A percentile compares a stretch with the other conserved stretches of the same genome.
Conservation (phyloP, 2,113 vertebrate species). For the Camelus dromedarius region DNA sequence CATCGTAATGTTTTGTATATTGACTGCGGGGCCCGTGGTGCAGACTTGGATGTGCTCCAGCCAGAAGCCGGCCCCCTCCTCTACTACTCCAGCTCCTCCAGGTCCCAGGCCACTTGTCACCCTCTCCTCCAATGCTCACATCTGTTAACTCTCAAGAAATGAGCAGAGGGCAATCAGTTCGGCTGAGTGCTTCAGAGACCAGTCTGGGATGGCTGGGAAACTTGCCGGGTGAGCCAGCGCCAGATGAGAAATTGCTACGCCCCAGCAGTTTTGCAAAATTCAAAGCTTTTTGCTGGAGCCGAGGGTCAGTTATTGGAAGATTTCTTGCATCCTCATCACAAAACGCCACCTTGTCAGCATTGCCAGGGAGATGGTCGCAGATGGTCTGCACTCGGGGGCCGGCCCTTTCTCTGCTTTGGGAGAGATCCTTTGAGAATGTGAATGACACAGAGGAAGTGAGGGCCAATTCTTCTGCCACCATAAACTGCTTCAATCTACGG, state of each 20-base stretch:
- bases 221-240: neutral
- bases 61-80: neutral
- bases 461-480: neutral
- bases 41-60: fast-evolving
- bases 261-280: neutral
- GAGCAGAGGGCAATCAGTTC: neutral
- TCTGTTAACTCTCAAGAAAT: neutral
- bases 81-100: neutral
- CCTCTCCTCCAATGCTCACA: neutral
- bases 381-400: fast-evolving
- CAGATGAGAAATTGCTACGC: neutral
- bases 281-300: neutral
- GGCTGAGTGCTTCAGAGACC: neutral
- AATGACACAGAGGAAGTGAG: neutral
- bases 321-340: conserved; percentile 39
- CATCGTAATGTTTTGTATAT: neutral
- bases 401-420: neutral
- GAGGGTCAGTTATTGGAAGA: neutral
- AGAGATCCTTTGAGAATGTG: neutral
- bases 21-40: fast-evolving
- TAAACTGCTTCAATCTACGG: neutral
- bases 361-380: neutral
- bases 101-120: neutral
- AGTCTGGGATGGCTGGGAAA: neutral
- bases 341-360: neutral